Conservation (phyloP, 2,888 invertebrate species). For the Spilarctia lutea region DNA sequence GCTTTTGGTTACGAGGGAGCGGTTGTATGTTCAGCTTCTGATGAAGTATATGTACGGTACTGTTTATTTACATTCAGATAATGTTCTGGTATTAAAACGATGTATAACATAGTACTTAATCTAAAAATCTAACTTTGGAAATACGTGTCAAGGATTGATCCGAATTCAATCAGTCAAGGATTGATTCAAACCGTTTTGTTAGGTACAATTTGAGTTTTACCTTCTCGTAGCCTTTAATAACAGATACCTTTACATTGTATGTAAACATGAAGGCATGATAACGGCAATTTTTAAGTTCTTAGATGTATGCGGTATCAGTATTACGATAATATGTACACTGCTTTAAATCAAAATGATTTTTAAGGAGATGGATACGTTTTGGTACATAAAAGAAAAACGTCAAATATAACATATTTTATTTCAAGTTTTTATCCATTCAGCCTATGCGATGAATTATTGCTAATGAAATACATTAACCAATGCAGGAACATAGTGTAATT, state of each 20-base stretch:
- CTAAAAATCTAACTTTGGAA: background rate
- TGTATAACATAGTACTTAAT: background rate
- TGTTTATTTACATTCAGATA: background rate
- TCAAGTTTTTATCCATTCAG: too few relatives aligned
- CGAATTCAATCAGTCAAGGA: too few relatives aligned
- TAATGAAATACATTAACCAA: background rate
- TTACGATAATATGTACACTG: background rate
- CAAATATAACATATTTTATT: background rate
- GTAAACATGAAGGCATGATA: background rate
- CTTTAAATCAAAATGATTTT: background rate
- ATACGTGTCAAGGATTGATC: background rate
- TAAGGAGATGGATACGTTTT: too few relatives aligned
- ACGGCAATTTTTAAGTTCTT: background rate
- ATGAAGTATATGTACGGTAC: background rate
- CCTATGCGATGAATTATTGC: background rate
- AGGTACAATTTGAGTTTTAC: too few relatives aligned
- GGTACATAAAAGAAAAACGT: background rate
- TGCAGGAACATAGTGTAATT: background rate
- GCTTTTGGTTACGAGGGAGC: conserved; percentile 33
- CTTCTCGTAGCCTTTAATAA: background rate
- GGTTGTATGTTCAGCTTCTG: background rate
- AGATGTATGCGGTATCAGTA: background rate
- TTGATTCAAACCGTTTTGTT: background rate
- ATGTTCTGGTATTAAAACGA: background rate
- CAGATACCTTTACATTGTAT: background rate